Conservation (phyloP, 2,888 invertebrate species). For the Cantharis nigra region DNA sequence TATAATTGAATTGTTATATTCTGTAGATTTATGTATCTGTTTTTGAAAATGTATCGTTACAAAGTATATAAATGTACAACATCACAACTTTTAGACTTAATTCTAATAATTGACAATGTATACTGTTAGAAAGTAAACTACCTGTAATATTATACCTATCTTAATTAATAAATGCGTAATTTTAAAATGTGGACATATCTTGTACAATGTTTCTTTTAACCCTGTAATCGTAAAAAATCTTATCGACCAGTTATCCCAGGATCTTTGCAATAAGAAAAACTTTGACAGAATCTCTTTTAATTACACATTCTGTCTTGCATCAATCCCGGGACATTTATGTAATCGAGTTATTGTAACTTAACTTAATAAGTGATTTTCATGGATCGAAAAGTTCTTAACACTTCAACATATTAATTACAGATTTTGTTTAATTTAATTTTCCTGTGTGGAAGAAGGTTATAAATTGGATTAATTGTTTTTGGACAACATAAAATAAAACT, state of each 20-base stretch:
- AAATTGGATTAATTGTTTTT: too few species aligned
- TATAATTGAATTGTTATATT: constrained; percentile 50
- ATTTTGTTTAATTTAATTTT: too few species aligned
- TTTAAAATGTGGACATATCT: constrained; percentile 6
- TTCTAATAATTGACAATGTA: constrained; percentile 49
- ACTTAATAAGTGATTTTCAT: neutral
- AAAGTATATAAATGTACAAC: constrained; percentile 49
- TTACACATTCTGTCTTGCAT: neutral
- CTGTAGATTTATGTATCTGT: constrained; percentile 46
- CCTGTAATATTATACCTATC: constrained; percentile 46
- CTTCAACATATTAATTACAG: neutral
- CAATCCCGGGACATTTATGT: neutral
- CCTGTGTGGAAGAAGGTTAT: too few species aligned
- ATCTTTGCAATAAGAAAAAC: neutral
- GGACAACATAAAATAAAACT: too few species aligned
- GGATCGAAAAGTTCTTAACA: neutral
- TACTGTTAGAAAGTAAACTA: constrained; percentile 49
- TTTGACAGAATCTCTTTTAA: neutral
- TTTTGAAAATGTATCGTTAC: constrained; percentile 38
- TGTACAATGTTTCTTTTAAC: neutral
- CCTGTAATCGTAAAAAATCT: neutral
- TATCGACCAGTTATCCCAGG: neutral
- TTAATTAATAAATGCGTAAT: constrained; percentile 46
- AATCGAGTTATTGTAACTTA: neutral
- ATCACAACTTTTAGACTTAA: constrained; percentile 45